These are phyloP conservation scores for Pycnonotus jocosus DNA, from an alignment of 2,113 vertebrate genomes.

Conservation along the genomic window DNA sequence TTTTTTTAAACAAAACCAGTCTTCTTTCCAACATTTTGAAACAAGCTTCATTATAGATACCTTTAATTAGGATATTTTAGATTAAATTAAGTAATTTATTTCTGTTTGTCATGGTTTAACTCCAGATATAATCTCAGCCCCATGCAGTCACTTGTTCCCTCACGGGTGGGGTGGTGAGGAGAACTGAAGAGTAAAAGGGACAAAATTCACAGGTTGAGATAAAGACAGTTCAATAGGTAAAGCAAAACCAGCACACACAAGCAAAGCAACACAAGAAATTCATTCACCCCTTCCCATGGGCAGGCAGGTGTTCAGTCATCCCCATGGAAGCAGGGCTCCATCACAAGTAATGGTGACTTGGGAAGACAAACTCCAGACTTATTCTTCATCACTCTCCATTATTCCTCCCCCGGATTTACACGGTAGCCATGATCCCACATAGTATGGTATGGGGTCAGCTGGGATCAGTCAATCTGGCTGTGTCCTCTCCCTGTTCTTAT, in stretches of 20 bases:
- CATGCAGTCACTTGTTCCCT: fast-evolving
- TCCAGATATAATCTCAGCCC: background rate
- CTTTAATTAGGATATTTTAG: background rate
- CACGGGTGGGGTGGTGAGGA: no score
- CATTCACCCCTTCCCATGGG: background rate
- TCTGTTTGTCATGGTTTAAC: background rate
- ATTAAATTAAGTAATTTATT: background rate
- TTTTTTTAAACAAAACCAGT: background rate
- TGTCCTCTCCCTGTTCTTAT: background rate
- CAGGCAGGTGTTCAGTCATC: background rate
- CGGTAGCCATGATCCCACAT: background rate
- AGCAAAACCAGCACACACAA: background rate
- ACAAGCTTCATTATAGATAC: background rate
- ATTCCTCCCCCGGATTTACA: background rate
- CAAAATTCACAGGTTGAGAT: background rate
- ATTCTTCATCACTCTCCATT: no score
- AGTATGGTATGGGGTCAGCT: background rate
- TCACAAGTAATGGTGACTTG: fast-evolving
- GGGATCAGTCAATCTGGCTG: background rate
- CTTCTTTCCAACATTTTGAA: background rate
- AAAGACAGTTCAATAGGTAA: background rate
- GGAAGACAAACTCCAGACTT: background rate
- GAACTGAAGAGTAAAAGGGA: background rate
- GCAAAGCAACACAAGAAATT: background rate
- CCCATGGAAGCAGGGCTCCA: background rate